A percentile compares a stretch with the other conserved stretches of the same genome.
These are phyloP conservation scores for Microplitis demolitor DNA, from an alignment of 1,140 invertebrate species.

Conservation along the genomic window DNA sequence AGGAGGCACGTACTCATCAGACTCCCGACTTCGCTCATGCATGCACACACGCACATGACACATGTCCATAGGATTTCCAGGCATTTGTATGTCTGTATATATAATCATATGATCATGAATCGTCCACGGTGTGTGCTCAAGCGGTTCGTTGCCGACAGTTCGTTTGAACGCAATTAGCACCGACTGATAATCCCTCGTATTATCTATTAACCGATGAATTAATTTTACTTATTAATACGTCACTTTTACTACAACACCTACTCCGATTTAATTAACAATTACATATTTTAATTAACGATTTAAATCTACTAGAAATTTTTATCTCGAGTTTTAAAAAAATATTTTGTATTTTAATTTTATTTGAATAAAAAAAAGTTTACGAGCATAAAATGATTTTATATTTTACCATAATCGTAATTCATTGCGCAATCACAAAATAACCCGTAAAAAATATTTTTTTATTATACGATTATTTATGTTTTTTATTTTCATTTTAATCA, in stretches of 20 bases:
- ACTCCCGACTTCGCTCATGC: slow-evolving; percentile 22
- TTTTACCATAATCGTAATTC: slow-evolving; percentile 29
- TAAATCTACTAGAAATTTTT: not conserved
- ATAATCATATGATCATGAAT: slow-evolving; percentile 5
- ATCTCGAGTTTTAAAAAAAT: not conserved
- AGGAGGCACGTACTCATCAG: slow-evolving; percentile 43
- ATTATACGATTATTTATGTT: not conserved
- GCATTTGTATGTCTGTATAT: slow-evolving; percentile 6
- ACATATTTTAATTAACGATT: not conserved
- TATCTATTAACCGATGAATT: slow-evolving; percentile 49
- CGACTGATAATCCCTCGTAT: slow-evolving; percentile 42
- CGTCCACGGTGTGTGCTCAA: slow-evolving; percentile 31
- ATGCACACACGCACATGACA: not conserved
- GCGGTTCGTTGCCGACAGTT: slow-evolving; percentile 55
- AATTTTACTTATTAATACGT: slow-evolving; percentile 37
- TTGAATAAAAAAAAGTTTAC: not conserved
- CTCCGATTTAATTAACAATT: not conserved
- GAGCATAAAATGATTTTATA: slow-evolving; percentile 32
- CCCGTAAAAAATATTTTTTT: too few relatives aligned
- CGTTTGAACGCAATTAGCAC: slow-evolving; percentile 60
- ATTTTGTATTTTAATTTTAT: not conserved
- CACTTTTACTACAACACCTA: not conserved
- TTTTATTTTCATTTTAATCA: not conserved
- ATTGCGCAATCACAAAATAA: slow-evolving; percentile 22
- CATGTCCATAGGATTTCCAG: slow-evolving; percentile 33